A percentile compares a stretch with the other conserved stretches of the same genome.
phyloP scores from a whole-genome alignment of 2,888 invertebrate genomes.

The Chrysolina americana region DNA sequence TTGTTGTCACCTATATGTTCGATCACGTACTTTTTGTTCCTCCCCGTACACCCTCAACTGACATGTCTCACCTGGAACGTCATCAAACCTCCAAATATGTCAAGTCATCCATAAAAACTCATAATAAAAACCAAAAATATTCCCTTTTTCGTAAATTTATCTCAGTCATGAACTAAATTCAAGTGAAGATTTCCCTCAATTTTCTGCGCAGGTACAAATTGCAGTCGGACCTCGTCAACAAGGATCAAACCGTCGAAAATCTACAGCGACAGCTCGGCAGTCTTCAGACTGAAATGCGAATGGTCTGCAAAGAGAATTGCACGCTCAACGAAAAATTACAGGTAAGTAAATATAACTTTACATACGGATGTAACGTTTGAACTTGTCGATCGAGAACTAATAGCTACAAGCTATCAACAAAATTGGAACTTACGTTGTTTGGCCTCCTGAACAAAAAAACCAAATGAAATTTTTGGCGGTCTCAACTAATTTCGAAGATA shows the following conservation, averaged over 20 bases:
- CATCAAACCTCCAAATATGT: slow-evolving; percentile 19
- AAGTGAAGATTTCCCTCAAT: slow-evolving; percentile 17
- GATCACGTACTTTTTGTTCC: not conserved
- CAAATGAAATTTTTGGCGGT: too few relatives aligned
- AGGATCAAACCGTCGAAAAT: slow-evolving; percentile 76
- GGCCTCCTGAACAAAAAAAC: too few relatives aligned
- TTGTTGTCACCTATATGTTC: not conserved
- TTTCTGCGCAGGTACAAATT: slow-evolving; percentile 73
- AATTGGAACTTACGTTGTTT: too few relatives aligned
- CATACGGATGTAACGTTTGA: too few relatives aligned
- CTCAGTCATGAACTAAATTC: not conserved
- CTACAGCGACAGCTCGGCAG: slow-evolving; percentile 76
- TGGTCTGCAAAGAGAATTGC: slow-evolving; percentile 76
- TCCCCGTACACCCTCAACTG: not conserved
- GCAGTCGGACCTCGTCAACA: slow-evolving; percentile 76
- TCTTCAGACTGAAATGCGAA: slow-evolving; percentile 76
- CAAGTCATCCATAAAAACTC: not conserved
- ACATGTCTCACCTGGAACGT: not conserved
- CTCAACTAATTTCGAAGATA: too few relatives aligned
- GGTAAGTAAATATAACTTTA: slow-evolving; percentile 26
- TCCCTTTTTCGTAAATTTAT: not conserved
- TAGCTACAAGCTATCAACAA: too few relatives aligned
- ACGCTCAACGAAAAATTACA: slow-evolving; percentile 73
- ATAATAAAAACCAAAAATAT: not conserved
- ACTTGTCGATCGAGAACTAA: too few relatives aligned